phyloP scores from a whole-genome alignment of 1,140 invertebrate species.

The Cotesia chilonis region DNA sequence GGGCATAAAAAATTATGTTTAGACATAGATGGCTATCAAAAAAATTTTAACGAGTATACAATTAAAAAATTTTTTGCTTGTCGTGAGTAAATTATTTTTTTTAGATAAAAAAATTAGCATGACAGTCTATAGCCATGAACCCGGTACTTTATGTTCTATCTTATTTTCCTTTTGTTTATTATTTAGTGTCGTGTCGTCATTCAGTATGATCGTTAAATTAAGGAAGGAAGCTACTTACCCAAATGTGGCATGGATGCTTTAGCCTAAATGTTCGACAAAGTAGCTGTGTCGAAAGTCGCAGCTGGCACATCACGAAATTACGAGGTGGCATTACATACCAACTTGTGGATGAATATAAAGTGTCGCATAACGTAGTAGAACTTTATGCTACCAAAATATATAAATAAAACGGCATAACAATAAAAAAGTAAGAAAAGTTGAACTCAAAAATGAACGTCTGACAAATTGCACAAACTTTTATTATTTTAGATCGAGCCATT shows the following conservation, averaged over 20 bases:
- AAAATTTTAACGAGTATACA: no score
- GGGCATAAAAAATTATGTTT: no score
- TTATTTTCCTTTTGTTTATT: neutral
- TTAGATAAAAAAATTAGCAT: no score
- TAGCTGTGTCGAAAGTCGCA: constrained; percentile 45
- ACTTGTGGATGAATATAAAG: neutral
- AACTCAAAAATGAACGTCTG: constrained; percentile 41
- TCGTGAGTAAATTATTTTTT: no score
- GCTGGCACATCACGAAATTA: constrained; percentile 47
- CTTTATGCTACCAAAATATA: neutral
- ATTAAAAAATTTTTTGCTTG: no score
- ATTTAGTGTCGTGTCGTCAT: constrained; percentile 18
- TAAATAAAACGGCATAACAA: no score
- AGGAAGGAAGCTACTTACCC: constrained; percentile 33
- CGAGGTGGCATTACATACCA: constrained; percentile 33
- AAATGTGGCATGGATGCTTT: neutral
- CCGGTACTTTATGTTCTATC: neutral
- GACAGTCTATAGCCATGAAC: no score
- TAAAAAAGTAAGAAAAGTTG: no score
- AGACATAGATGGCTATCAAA: no score
- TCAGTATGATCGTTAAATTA: constrained; percentile 33
- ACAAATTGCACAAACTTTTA: constrained; percentile 67
- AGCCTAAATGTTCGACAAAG: constrained; percentile 19
- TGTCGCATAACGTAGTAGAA: neutral
- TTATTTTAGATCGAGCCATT: constrained; percentile 66